A percentile compares a stretch with the other conserved stretches of the same genome.
phyloP scores from a whole-genome alignment of 2,113 vertebrate genomes.

The Syrmaticus mikado region DNA sequence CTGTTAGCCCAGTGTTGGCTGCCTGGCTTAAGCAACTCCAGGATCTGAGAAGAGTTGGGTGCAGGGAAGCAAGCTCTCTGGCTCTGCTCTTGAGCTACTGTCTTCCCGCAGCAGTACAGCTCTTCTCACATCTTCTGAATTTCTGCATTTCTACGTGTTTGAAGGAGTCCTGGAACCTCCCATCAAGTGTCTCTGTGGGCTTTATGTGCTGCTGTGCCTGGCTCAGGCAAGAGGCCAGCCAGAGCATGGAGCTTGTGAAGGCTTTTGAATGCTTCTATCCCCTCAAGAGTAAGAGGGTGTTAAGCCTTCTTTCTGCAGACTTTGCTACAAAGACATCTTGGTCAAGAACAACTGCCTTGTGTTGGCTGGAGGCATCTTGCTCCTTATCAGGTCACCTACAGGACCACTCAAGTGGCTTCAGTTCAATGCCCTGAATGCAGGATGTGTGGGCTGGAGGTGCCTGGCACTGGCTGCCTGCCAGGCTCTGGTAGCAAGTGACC shows the following conservation, averaged over 20 bases:
- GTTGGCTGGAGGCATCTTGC: background rate
- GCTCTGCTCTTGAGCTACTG: background rate
- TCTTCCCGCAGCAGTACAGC: background rate
- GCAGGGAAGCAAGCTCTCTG: background rate
- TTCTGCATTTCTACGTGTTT: too few species aligned
- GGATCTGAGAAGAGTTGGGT: background rate
- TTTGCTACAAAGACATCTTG: background rate
- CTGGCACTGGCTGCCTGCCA: background rate
- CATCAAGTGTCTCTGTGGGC: background rate
- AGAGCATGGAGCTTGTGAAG: background rate
- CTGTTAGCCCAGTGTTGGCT: background rate
- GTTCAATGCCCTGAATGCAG: background rate
- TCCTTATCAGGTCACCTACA: background rate
- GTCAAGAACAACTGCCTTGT: background rate
- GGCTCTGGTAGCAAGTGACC: background rate
- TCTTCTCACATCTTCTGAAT: background rate
- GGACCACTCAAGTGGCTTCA: fast-evolving
- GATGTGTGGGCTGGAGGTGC: background rate
- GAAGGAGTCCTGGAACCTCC: background rate
- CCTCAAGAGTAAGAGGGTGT: background rate
- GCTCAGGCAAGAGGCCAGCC: background rate
- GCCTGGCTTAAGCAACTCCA: background rate
- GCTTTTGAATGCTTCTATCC: background rate
- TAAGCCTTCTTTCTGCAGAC: background rate
- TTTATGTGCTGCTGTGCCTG: background rate